Evolutionary conservation across 2,797 vertebrate species (phyloP).

Genomic region (Lagorchestes hirsutus): DNA sequence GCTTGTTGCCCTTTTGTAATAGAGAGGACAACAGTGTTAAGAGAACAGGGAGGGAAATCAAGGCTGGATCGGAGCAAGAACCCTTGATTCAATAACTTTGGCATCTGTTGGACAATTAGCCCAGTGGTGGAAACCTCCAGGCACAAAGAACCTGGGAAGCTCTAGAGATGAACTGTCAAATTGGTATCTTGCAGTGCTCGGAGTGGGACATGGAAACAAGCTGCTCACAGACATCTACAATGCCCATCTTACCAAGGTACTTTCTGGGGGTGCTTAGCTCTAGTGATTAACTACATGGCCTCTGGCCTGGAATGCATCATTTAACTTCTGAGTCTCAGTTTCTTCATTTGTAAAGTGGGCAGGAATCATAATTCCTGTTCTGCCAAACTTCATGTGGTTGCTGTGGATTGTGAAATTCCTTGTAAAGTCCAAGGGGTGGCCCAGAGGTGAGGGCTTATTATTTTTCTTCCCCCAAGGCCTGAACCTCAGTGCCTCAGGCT

Average conservation of each 20-base stretch:
- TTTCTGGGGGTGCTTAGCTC: background rate
- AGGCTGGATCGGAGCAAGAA: background rate
- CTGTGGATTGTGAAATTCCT: background rate
- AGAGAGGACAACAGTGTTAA: background rate
- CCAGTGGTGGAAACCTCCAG: background rate
- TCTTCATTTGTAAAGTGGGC: constrained; percentile 7
- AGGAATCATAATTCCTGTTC: background rate
- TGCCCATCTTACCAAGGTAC: constrained; percentile 91
- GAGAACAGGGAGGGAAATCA: background rate
- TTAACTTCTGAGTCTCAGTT: background rate
- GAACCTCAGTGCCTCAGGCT: background rate
- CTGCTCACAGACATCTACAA: constrained; percentile 88
- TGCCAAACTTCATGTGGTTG: background rate
- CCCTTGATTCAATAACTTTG: background rate
- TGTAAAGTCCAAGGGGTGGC: background rate
- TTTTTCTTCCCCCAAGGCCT: background rate
- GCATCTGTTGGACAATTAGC: background rate
- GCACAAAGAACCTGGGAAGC: background rate
- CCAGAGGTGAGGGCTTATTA: background rate
- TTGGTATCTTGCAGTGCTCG: constrained; percentile 89
- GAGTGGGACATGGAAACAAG: constrained; percentile 88
- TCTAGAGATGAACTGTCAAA: background rate
- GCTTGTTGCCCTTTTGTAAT: background rate
- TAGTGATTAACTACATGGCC: background rate
- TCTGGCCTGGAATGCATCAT: background rate